Percentiles rank a stretch among this genome's conserved stretches.
Conservation (phyloP, 2,888 invertebrate species). For the Stegana nigrithorax region DNA sequence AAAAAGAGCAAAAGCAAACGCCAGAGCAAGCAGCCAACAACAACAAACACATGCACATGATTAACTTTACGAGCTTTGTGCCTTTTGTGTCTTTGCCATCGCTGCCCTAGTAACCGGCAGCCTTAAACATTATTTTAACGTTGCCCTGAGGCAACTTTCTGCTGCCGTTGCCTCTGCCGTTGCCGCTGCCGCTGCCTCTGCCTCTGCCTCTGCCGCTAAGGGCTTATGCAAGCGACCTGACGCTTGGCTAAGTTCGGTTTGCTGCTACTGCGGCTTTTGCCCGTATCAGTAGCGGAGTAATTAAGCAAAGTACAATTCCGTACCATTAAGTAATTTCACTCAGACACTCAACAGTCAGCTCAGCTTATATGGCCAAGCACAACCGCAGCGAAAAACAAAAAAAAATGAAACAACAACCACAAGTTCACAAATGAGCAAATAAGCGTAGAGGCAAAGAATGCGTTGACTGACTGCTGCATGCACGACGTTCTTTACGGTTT, state of each 20-base stretch:
- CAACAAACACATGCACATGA: slow-evolving; percentile 7
- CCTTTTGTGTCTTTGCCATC: background rate
- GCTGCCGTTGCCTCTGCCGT: background rate
- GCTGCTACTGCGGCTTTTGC: background rate
- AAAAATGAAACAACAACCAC: too few species aligned
- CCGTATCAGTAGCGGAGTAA: slow-evolving; percentile 59
- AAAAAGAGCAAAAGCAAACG: slow-evolving; percentile 43
- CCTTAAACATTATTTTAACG: slow-evolving; percentile 50
- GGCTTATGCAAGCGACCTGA: background rate
- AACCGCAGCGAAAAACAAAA: too few species aligned
- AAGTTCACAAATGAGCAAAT: too few species aligned
- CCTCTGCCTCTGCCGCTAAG: background rate
- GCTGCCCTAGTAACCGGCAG: background rate
- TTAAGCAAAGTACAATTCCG: slow-evolving; percentile 63
- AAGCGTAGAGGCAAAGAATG: too few species aligned
- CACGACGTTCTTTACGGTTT: slow-evolving; percentile 14
- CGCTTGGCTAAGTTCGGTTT: background rate
- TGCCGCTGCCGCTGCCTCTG: background rate
- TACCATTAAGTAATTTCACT: slow-evolving; percentile 61
- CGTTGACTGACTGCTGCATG: slow-evolving; percentile 7
- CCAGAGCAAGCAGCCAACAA: slow-evolving; percentile 43
- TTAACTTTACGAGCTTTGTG: slow-evolving; percentile 47
- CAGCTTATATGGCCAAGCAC: too few species aligned
- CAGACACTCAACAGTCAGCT: slow-evolving; percentile 47
- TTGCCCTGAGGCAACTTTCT: slow-evolving; percentile 49